phyloP scores from a whole-genome alignment of 1,140 invertebrate species.

The Saccostrea cuccullata region DNA sequence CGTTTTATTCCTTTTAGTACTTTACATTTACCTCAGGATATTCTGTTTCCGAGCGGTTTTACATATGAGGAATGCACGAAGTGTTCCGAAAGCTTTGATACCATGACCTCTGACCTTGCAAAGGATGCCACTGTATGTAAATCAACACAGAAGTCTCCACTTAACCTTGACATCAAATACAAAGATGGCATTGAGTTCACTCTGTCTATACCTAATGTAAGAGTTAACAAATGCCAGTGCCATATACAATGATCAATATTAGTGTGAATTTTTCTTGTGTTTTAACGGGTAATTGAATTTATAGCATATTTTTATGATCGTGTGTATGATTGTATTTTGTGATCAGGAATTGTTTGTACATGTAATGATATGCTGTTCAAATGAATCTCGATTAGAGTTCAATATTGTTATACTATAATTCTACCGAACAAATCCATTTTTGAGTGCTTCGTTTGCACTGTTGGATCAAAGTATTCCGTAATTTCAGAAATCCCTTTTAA shows the following conservation, averaged over 20 bases:
- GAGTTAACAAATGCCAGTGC: background rate
- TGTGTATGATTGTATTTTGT: background rate
- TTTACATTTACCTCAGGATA: conserved; percentile 16
- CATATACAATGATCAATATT: conserved; percentile 25
- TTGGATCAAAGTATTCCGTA: background rate
- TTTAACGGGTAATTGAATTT: conserved; percentile 24
- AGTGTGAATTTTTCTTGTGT: conserved; percentile 2
- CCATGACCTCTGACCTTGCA: background rate
- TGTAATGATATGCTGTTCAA: background rate
- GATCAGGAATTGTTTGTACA: background rate
- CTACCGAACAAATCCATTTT: background rate
- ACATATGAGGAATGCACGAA: background rate
- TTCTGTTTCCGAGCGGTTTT: background rate
- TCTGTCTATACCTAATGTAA: background rate
- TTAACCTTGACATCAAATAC: background rate
- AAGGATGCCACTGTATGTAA: background rate
- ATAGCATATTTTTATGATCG: background rate
- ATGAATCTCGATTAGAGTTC: background rate
- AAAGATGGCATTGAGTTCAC: conserved; percentile 11
- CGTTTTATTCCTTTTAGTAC: background rate
- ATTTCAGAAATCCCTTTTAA: background rate
- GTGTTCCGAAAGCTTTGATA: background rate
- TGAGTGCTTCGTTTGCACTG: background rate
- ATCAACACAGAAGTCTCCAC: background rate
- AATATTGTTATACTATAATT: background rate